Percentiles rank a stretch among this genome's conserved stretches.
Evolutionary conservation across 2,113 vertebrate genomes (phyloP).

Genomic region (Butastur rufipennis): DNA sequence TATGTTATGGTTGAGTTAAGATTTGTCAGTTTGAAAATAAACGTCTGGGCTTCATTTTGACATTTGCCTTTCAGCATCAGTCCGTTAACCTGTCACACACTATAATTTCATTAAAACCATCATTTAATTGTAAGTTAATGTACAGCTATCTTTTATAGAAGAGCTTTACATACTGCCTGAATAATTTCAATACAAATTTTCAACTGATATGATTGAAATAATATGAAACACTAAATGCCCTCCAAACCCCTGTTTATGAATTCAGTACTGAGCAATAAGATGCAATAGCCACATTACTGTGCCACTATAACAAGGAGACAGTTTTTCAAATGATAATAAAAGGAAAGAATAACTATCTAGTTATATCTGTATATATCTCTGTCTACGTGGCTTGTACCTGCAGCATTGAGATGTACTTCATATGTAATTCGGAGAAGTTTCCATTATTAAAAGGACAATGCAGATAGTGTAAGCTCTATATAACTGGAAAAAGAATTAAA

Average conservation of each 20-base stretch:
- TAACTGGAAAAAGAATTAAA: conserved; percentile 67
- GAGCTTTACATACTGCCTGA: background rate
- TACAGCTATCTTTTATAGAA: conserved; percentile 14
- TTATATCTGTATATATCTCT: background rate
- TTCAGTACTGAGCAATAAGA: background rate
- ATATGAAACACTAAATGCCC: background rate
- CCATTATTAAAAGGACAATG: background rate
- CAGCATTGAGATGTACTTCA: background rate
- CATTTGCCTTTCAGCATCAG: conserved; percentile 72
- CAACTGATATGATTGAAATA: background rate
- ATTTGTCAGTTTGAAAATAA: conserved; percentile 76
- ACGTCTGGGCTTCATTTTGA: conserved; percentile 66
- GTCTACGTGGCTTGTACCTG: background rate
- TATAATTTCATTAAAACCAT: conserved; percentile 70
- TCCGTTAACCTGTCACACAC: conserved; percentile 68
- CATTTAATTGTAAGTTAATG: conserved; percentile 72
- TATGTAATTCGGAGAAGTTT: background rate
- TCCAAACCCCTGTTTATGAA: background rate
- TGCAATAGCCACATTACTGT: background rate
- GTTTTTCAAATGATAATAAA: conserved; percentile 11
- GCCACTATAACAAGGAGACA: background rate
- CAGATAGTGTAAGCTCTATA: background rate
- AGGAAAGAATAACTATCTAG: background rate
- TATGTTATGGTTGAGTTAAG: conserved; percentile 72
- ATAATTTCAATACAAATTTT: conserved; percentile 32